phyloP scores from a whole-genome alignment of 1,140 invertebrate genomes.

The Rhizoglyphus robini region DNA sequence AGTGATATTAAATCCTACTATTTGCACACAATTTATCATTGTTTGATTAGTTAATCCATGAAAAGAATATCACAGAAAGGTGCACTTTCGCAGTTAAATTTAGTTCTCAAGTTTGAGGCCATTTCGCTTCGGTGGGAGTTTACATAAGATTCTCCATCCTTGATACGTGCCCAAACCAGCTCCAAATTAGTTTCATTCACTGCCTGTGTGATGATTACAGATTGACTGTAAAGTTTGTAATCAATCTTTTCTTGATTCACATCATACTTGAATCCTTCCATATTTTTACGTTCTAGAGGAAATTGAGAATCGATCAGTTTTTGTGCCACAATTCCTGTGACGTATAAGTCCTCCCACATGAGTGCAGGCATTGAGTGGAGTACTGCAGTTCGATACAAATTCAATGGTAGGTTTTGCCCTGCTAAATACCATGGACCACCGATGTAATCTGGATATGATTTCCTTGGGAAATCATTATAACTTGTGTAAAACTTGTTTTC shows the following conservation, averaged over 20 bases:
- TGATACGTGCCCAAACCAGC: neutral
- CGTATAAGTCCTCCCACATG: slow-evolving; percentile 69
- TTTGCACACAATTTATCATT: no score
- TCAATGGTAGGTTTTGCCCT: slow-evolving; percentile 43
- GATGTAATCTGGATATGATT: slow-evolving; percentile 28
- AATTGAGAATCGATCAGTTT: slow-evolving; percentile 13
- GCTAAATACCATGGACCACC: slow-evolving; percentile 30
- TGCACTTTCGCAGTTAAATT: no score
- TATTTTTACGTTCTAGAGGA: slow-evolving; percentile 6
- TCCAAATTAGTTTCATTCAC: neutral
- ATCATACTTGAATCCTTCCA: slow-evolving; percentile 1
- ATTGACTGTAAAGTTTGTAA: neutral
- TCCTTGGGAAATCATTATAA: slow-evolving; percentile 23
- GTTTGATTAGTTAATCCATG: no score
- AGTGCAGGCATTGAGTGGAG: slow-evolving; percentile 53
- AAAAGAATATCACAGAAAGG: no score
- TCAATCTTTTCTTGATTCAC: neutral
- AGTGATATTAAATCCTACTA: no score
- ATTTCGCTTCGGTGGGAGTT: no score
- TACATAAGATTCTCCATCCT: no score
- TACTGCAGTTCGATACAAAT: slow-evolving; percentile 44
- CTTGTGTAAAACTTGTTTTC: slow-evolving; percentile 41
- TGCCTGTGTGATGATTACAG: neutral
- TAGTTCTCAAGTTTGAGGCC: no score
- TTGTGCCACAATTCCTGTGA: slow-evolving; percentile 47